Evolutionary conservation across 1,140 invertebrate genomes (phyloP).

Genomic region (Zeugodacus cucurbitae): DNA sequence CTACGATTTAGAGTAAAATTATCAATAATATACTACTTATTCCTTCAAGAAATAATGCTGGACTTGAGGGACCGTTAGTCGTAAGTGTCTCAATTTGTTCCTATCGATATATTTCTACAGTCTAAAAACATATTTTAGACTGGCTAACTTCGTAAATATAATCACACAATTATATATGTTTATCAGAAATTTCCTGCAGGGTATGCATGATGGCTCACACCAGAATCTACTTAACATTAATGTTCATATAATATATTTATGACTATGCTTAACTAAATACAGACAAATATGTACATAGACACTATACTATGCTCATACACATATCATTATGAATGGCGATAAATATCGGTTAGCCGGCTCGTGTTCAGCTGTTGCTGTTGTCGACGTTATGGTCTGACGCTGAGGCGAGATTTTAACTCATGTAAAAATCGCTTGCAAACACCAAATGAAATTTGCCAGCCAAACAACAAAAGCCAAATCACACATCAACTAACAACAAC

Average conservation of each 20-base stretch:
- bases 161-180: no score
- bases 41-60: no score
- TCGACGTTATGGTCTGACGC: background rate
- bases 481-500: background rate
- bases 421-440: constrained; percentile 36
- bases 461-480: background rate
- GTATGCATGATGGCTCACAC: no score
- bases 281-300: background rate
- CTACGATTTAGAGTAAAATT: no score
- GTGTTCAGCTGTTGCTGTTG: constrained; percentile 16
- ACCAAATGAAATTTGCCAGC: constrained; percentile 29
- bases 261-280: background rate
- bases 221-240: no score
- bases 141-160: no score
- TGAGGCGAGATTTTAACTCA: constrained; percentile 17
- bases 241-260: background rate
- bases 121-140: no score
- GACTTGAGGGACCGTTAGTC: no score
- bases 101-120: no score
- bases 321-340: constrained; percentile 23
- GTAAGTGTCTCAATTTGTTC: no score
- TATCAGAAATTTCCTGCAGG: no score
- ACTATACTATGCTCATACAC: background rate
- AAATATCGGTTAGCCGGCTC: constrained; percentile 25
- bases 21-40: no score